A percentile compares a stretch with the other conserved stretches of the same genome.
These are phyloP conservation scores for Drosophila santomea DNA, from an alignment of 1,140 invertebrate species.

Conservation along the genomic window DNA sequence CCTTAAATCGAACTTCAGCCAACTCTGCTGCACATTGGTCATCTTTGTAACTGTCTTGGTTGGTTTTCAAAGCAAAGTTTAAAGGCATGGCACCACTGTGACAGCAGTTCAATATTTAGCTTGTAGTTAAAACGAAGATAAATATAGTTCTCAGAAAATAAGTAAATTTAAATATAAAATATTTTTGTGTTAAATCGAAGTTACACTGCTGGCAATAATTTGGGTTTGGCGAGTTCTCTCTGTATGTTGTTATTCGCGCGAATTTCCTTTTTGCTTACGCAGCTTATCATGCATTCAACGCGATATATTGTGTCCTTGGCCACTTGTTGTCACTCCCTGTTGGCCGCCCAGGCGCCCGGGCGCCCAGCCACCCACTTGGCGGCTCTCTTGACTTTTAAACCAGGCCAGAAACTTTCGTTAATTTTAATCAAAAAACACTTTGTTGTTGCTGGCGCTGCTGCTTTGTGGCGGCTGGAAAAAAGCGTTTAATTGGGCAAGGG, in stretches of 20 bases:
- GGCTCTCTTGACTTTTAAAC: slow-evolving; percentile 48
- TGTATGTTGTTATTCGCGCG: slow-evolving; percentile 54
- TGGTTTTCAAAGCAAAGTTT: too few species aligned
- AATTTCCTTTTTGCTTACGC: slow-evolving; percentile 48
- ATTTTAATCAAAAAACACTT: slow-evolving; percentile 79
- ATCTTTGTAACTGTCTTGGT: too few species aligned
- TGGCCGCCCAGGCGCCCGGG: not conserved
- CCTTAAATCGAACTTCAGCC: not conserved
- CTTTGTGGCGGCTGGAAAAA: slow-evolving; percentile 49
- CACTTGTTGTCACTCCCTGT: slow-evolving; percentile 64
- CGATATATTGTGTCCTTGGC: slow-evolving; percentile 50
- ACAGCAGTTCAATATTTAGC: too few species aligned
- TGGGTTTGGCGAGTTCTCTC: not conserved
- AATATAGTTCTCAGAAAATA: too few species aligned
- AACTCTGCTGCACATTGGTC: too few species aligned
- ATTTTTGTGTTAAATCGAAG: too few species aligned
- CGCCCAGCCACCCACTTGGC: slow-evolving; percentile 5
- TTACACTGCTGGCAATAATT: too few species aligned
- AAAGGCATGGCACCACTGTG: too few species aligned
- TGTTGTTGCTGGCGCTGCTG: slow-evolving; percentile 5
- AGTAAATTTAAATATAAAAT: too few species aligned
- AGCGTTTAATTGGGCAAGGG: slow-evolving; percentile 79
- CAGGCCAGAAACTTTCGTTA: slow-evolving; percentile 66
- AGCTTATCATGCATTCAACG: slow-evolving; percentile 60
- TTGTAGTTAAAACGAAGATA: too few species aligned